phyloP scores from a whole-genome alignment of 2,113 vertebrate genomes.

The Scortum barcoo region DNA sequence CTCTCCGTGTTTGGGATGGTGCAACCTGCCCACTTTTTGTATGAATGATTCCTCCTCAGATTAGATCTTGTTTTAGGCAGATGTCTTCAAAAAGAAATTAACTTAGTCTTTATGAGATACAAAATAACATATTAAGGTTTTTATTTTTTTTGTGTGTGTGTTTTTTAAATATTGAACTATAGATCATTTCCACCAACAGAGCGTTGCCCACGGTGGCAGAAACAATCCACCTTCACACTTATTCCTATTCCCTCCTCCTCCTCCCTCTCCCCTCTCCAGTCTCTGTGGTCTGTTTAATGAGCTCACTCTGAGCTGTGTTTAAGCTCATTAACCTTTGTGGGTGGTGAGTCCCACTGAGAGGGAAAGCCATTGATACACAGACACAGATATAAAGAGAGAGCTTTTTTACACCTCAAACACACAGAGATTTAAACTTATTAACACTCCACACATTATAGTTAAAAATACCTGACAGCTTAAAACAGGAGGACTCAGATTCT shows the following conservation, averaged over 20 bases:
- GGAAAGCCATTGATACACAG: slow-evolving; percentile 70
- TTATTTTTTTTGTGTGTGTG: too few species aligned
- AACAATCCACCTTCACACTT: slow-evolving; percentile 46
- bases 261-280: slow-evolving; percentile 51
- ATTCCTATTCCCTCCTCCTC: slow-evolving; percentile 37
- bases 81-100: background rate
- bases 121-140: background rate
- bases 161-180: background rate
- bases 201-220: slow-evolving; percentile 4
- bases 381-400: slow-evolving; percentile 54
- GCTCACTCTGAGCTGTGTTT: slow-evolving; percentile 91
- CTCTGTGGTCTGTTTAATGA: slow-evolving; percentile 87
- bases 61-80: background rate
- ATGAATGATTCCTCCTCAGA: slow-evolving; percentile 40
- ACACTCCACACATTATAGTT: slow-evolving; percentile 22
- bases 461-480: slow-evolving; percentile 16
- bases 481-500: background rate
- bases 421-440: slow-evolving; percentile 44
- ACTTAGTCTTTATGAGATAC: background rate
- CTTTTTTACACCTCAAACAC: slow-evolving; percentile 52
- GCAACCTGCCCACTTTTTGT: slow-evolving; percentile 45
- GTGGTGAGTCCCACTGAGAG: slow-evolving; percentile 80
- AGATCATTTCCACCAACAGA: slow-evolving; percentile 12
- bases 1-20: slow-evolving; percentile 16
- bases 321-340: slow-evolving; percentile 92